Conservation (phyloP, 2,797 vertebrate species). For the Nasua narica region DNA sequence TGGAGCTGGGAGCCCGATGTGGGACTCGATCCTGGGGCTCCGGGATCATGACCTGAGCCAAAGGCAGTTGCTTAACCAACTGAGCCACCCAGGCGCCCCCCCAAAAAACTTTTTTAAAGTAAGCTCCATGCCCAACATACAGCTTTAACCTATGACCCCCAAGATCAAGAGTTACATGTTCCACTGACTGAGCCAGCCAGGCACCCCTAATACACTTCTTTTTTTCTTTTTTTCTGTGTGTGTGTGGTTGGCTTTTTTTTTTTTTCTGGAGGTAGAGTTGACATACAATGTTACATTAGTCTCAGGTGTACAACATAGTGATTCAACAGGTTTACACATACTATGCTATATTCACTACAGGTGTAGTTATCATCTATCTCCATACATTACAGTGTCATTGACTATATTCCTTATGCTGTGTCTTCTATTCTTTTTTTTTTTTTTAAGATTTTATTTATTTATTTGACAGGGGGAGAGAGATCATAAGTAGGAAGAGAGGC, state of each 20-base stretch:
- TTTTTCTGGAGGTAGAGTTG: neutral
- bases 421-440: neutral
- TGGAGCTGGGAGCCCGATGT: no score
- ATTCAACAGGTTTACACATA: neutral
- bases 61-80: no score
- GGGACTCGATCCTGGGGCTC: no score
- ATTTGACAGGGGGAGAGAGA: no score
- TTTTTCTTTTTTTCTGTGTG: no score
- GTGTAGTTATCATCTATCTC: neutral
- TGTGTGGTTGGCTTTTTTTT: neutral
- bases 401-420: neutral
- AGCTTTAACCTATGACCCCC: neutral
- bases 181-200: neutral
- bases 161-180: neutral
- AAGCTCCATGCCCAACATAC: neutral
- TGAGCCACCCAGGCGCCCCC: no score
- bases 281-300: neutral
- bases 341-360: neutral
- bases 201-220: neutral
- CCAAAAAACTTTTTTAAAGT: no score
- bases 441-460: no score
- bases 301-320: neutral
- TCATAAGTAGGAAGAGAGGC: no score
- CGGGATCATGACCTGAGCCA: no score
- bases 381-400: neutral